Evolutionary conservation across 2,113 vertebrate genomes (phyloP).

Genomic region (Microtus pennsylvanicus): DNA sequence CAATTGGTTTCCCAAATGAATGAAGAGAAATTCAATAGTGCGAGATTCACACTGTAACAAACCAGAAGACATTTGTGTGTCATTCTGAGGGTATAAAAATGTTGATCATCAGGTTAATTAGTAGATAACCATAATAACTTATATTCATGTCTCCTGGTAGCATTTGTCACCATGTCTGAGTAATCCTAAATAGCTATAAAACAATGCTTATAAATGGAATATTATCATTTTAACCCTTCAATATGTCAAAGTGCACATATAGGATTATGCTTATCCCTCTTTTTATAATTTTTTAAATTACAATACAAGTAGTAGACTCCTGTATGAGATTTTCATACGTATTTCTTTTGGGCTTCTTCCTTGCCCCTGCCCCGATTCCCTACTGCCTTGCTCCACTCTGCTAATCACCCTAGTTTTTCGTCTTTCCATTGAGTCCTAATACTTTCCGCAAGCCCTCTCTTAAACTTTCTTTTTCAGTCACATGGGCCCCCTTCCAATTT

Average conservation of each 20-base stretch:
- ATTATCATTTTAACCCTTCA: not conserved
- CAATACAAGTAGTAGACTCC: not conserved
- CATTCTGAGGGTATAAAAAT: not conserved
- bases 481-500: not conserved
- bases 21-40: not conserved
- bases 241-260: not conserved
- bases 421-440: not conserved
- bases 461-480: not conserved
- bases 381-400: not conserved
- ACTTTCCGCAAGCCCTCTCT: not conserved
- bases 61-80: not conserved
- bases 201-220: not conserved
- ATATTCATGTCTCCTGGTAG: not conserved
- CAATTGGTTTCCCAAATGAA: not conserved
- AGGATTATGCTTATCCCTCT: not conserved
- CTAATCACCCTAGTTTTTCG: not conserved
- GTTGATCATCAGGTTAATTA: not conserved
- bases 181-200: conserved; percentile 3
- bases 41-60: not conserved
- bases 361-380: too few species aligned
- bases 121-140: not conserved
- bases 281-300: not conserved
- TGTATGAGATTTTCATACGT: too few species aligned
- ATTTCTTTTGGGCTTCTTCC: not conserved
- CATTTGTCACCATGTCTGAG: not conserved